phyloP scores from a whole-genome alignment of 2,113 vertebrate genomes.

The Cichladusa arquata region DNA sequence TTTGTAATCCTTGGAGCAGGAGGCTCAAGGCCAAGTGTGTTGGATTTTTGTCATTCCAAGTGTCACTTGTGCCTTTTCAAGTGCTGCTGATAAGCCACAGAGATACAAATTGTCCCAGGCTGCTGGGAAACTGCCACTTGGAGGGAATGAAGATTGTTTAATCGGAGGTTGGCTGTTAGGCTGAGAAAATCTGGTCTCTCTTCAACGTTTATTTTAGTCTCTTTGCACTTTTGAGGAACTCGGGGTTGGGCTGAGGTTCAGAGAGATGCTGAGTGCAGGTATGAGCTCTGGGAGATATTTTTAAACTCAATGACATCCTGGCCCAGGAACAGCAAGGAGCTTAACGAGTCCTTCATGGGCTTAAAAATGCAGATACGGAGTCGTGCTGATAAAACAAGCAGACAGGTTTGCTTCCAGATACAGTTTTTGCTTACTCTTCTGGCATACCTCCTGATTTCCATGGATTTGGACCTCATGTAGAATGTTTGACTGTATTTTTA shows the following conservation, averaged over 20 bases:
- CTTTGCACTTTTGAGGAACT: constrained; percentile 3
- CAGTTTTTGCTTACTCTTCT: not conserved
- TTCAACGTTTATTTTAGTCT: not conserved
- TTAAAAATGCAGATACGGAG: not conserved
- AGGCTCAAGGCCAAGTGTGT: not conserved
- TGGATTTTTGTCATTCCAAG: constrained; percentile 53
- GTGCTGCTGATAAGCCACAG: not conserved
- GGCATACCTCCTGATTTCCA: not conserved
- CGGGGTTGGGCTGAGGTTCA: not conserved
- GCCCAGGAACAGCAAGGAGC: not conserved
- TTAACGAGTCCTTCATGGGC: not conserved
- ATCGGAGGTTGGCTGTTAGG: not conserved
- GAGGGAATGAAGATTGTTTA: not conserved
- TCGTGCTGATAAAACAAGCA: not conserved
- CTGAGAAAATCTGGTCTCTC: not conserved
- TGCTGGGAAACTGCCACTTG: not conserved
- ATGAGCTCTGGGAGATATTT: not conserved
- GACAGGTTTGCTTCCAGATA: not conserved
- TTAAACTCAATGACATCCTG: not conserved
- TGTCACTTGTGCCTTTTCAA: constrained; percentile 28
- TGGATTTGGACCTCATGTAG: not conserved
- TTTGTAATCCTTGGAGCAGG: not conserved
- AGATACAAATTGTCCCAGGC: not conserved
- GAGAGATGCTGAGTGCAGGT: not conserved
- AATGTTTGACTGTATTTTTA: not conserved